Evolutionary conservation across 2,113 vertebrate genomes (phyloP).

Genomic region (Atlantisia rogersi): DNA sequence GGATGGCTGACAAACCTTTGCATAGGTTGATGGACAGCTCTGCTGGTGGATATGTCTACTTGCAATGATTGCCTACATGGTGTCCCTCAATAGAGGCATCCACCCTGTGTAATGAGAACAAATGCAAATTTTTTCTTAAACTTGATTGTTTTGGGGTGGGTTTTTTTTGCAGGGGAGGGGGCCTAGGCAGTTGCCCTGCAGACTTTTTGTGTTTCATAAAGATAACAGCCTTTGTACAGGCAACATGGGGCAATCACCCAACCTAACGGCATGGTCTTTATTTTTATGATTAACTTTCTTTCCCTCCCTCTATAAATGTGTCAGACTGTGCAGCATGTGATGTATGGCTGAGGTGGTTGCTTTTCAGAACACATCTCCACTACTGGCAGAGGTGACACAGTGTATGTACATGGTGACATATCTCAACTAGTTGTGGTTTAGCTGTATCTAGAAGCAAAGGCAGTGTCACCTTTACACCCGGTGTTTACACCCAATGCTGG

Average conservation of each 20-base stretch:
- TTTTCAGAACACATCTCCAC: background rate
- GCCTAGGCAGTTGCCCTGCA: background rate
- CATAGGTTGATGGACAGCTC: background rate
- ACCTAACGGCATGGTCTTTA: background rate
- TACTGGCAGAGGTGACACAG: background rate
- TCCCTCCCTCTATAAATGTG: background rate
- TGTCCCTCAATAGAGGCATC: background rate
- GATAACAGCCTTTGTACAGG: background rate
- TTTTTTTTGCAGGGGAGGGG: background rate
- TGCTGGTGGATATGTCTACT: background rate
- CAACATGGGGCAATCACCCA: background rate
- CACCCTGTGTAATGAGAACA: fast-evolving
- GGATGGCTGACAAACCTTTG: background rate
- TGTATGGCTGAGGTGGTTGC: background rate
- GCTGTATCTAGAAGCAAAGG: background rate
- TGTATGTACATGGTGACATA: background rate
- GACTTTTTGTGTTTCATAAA: background rate
- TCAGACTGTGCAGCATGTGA: background rate
- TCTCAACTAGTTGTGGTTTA: background rate
- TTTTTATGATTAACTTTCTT: background rate
- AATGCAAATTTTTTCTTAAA: background rate
- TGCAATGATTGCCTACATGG: background rate
- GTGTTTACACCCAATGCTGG: background rate
- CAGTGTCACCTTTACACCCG: background rate
- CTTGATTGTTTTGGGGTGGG: background rate